phyloP scores from a whole-genome alignment of 2,797 vertebrate species.

The Hyperoplus immaculatus region DNA sequence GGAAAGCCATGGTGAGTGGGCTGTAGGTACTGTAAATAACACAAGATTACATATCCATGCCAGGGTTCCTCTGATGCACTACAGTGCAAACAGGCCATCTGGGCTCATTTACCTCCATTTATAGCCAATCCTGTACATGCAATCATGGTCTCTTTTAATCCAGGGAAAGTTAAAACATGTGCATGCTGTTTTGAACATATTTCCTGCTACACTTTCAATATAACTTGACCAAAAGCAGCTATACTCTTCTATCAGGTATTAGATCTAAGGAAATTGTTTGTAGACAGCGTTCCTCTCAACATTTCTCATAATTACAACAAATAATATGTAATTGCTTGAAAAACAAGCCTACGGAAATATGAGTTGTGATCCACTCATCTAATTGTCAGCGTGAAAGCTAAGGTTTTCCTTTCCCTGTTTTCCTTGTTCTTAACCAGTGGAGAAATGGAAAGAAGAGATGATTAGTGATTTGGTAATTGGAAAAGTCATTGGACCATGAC shows the following conservation, averaged over 20 bases:
- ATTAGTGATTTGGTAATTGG: conserved; percentile 15
- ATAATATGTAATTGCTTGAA: too few species aligned
- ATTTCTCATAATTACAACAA: too few species aligned
- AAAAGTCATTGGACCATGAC: conserved; percentile 4
- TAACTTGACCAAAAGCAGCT: neutral
- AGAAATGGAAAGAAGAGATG: neutral
- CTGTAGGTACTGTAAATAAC: conserved; percentile 49
- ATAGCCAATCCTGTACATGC: conserved; percentile 32
- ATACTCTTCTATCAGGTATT: conserved; percentile 2
- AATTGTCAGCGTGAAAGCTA: neutral
- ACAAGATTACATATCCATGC: conserved; percentile 33
- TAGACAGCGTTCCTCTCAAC: too few species aligned
- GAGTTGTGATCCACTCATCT: neutral
- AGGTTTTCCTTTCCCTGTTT: neutral
- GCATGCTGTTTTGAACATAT: neutral
- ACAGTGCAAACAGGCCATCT: conserved; percentile 17
- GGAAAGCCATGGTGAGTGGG: conserved; percentile 8
- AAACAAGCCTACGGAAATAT: neutral
- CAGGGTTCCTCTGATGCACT: conserved; percentile 19
- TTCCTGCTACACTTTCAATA: neutral
- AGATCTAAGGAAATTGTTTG: neutral
- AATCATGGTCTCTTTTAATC: conserved; percentile 28
- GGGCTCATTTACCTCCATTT: conserved; percentile 30
- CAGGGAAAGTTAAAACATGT: conserved; percentile 1
- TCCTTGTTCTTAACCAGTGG: neutral